phyloP scores from a whole-genome alignment of 1,140 invertebrate genomes.

The Drosophila biarmipes region DNA sequence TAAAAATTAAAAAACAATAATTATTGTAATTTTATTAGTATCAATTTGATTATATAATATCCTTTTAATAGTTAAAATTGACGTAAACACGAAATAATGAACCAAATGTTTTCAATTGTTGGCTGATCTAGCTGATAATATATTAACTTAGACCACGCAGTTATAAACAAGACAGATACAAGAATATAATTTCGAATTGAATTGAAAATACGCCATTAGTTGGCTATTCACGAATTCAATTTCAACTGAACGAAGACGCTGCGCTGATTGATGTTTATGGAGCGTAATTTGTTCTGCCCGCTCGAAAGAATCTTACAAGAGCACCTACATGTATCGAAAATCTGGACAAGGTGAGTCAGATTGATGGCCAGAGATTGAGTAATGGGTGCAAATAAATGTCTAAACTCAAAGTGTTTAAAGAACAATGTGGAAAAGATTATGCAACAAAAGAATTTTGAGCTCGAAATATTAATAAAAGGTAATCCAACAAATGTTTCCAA shows the following conservation, averaged over 20 bases:
- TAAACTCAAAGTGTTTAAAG: conserved; percentile 1
- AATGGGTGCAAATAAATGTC: conserved; percentile 33
- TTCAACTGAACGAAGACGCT: conserved; percentile 37
- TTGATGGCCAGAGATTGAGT: conserved; percentile 29
- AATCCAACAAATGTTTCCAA: background rate
- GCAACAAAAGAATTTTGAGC: background rate
- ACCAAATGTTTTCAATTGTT: conserved; percentile 30
- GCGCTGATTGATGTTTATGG: conserved; percentile 57
- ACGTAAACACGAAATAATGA: conserved; percentile 20
- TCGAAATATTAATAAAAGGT: background rate
- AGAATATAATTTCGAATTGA: conserved; percentile 30
- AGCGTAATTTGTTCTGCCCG: conserved; percentile 44
- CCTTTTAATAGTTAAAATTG: background rate
- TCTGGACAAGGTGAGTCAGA: conserved; percentile 35
- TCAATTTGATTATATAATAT: background rate
- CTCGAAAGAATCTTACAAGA: conserved; percentile 16
- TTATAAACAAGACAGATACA: conserved; percentile 4
- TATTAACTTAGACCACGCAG: conserved; percentile 4
- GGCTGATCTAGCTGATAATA: conserved; percentile 35
- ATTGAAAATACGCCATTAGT: conserved; percentile 54
- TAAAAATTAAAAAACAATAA: background rate
- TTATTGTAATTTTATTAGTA: background rate
- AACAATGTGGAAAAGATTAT: background rate
- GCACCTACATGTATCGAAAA: conserved; percentile 18
- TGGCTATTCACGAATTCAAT: conserved; percentile 35